Base-by-base conservation (phyloP, 2,888 invertebrate species). In the Brachycybe producta region DNA sequence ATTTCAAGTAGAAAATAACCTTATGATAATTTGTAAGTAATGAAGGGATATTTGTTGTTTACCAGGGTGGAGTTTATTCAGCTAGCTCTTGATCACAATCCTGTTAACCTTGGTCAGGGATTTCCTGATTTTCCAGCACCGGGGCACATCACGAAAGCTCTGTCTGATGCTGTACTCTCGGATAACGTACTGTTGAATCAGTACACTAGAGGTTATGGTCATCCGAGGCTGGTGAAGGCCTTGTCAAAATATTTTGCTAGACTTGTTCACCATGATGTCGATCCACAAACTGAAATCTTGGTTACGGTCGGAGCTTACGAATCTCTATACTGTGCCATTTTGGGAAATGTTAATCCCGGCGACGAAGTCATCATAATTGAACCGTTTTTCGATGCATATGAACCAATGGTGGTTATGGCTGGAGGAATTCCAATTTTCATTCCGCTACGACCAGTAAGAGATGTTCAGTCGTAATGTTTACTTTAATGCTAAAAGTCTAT, bases 381-480 rank as follows among this genome's bases (percentile, higher is more conserved):
- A 66, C 98, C 98, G 0, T 97, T 82, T 70, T 99, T 92, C 65
- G 98, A 98, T 68, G 97, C 95, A 64, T 98, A 99, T 63, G 87
- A 84, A 58, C 91, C 92, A 1, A 92, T 97, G 85, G 84, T 94
- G 13, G 76, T 73, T 57, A 78, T 80, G 59, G 90, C 91, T 2
- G 87, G 90, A 1, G 98, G 94, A 1, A 71, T 76, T 17, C 82
- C 91, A 0, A 81, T 76, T 55, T 95, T 84, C 64, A 84, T 97
- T 57, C 81, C 95, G 0, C 71, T 98, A 21, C 76, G 81, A 67
- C 81, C 85, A 52, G 84, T 85, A 69, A 75, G 73, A 68, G 46
- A 8, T 38, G 39, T 13, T 8, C 15, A 17, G 8, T 13, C 15
- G 13, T 38, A 19, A 15, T 13, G 5, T 41, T 41, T 17, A 39